Conservation (phyloP, 2,797 vertebrate genomes). For the Hirundo rustica region DNA sequence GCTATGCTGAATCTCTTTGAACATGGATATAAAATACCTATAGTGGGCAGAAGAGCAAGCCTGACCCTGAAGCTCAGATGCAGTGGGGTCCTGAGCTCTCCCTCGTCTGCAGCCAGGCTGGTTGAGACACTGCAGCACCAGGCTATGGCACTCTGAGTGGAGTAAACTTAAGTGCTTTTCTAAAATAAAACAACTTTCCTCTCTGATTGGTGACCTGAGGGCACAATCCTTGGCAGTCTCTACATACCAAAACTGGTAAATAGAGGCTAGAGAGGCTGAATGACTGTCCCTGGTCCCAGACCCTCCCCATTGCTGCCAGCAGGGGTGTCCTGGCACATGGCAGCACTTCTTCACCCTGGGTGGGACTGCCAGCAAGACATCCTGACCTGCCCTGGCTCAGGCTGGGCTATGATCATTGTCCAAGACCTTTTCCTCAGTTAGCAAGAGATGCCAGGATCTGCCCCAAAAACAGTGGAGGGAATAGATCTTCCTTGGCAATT, state of each 20-base stretch:
- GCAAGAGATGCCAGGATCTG: not conserved
- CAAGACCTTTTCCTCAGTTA: not conserved
- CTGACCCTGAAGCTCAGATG: not conserved
- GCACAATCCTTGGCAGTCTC: not conserved
- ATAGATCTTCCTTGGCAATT: not conserved
- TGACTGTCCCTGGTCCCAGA: not conserved
- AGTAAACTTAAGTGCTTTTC: not conserved
- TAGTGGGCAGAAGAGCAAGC: not conserved
- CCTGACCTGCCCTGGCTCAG: not conserved
- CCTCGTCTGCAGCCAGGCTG: not conserved
- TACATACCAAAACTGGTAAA: not conserved
- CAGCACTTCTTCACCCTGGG: not conserved
- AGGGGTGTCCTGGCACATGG: not conserved
- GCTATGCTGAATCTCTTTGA: not conserved
- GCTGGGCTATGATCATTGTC: not conserved
- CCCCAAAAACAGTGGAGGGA: not conserved
- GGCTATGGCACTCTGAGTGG: not conserved
- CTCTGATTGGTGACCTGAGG: not conserved
- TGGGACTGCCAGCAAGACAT: not conserved
- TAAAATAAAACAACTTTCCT: not conserved
- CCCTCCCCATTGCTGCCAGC: fast-evolving
- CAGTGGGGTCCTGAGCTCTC: not conserved
- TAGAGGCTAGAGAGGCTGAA: not conserved
- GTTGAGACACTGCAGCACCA: not conserved
- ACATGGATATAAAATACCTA: not conserved